Conservation (phyloP, 2,113 vertebrate genomes). For the Anseranas semipalmata region DNA sequence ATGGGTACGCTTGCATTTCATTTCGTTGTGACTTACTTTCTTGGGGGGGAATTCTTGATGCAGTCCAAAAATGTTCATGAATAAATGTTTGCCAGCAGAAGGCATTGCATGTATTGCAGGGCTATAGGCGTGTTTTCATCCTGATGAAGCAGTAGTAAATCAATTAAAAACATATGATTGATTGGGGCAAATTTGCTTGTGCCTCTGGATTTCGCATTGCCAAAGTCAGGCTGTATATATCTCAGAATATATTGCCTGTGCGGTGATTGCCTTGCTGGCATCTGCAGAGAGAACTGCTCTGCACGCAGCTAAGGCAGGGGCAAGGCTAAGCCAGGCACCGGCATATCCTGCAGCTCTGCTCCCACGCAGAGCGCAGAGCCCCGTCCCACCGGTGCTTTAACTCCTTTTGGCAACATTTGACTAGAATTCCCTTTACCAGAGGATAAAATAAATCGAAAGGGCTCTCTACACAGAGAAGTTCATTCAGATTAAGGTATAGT, state of each 20-base stretch:
- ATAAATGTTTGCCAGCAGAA: constrained; percentile 9
- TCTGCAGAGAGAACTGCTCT: not conserved
- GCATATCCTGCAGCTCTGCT: not conserved
- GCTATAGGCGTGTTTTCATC: not conserved
- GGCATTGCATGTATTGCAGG: not conserved
- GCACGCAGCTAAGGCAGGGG: not conserved
- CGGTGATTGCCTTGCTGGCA: not conserved
- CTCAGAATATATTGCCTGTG: not conserved
- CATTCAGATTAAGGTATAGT: not conserved
- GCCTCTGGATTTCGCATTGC: not conserved
- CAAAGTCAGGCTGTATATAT: constrained; percentile 8
- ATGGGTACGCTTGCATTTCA: not conserved
- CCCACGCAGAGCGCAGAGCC: not conserved
- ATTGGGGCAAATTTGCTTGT: not conserved
- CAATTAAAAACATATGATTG: constrained; percentile 50
- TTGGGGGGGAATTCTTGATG: not conserved
- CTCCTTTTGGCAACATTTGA: constrained; percentile 46
- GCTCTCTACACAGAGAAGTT: not conserved
- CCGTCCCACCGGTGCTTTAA: not conserved
- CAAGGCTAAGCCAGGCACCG: not conserved
- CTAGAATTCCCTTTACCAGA: constrained; percentile 17
- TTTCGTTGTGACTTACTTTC: constrained; percentile 28
- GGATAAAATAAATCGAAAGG: constrained; percentile 26
- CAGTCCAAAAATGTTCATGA: not conserved
- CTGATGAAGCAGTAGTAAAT: constrained; percentile 11